Base-by-base conservation (phyloP, 1,140 invertebrate genomes). In the Paracyclopina nana region DNA sequence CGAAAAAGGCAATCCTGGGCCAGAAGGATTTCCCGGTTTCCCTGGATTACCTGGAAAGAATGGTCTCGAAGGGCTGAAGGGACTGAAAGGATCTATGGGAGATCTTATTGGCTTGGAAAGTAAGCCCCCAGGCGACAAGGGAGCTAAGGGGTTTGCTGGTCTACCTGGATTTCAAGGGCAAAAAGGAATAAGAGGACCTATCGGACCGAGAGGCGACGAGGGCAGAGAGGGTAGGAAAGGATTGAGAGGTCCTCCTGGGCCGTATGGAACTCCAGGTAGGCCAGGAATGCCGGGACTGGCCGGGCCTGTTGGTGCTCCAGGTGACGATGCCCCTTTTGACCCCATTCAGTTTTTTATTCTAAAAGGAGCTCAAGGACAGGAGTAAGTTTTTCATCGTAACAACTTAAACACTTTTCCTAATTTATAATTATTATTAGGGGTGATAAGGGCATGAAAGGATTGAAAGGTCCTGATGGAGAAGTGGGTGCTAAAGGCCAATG, bases 21-120 rank as follows among this genome's bases (percentile, higher is more conserved):
- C 78, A 12, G 78, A 78, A 61, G 77, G 77, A 46, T 70, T 73
- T 56, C 50, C 61, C 5, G 77, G 76, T 50, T 54, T 64, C 57
- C 58, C 67, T 9, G 78, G 78, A 14, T 52, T 28, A 20, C 54
- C 60, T 29, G 75, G 76, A 31, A 29, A 41, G n/a, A 53, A 54
- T 31, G 74, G 74, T 31, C 30, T 56, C 0, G 66, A 63, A 52
- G 78, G 78, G 28, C n/a, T 12, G 12, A 41, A 38, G 8, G 51
- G 51, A n/a, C 6, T 30, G 9, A 49, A 52, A 53, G 51, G 51
- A 24, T 14, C 6, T 18, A 14, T 51, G 12, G 51, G 51, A 9
- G 20, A 20, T 4, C 16, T 54, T 42, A 66, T 69, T 6, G 73
- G 73, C 56, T 78, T 77, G 26, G 63, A 68, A 27, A 61, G 63